phyloP scores from a whole-genome alignment of 2,797 vertebrate species.

The Sorex maritimensis region DNA sequence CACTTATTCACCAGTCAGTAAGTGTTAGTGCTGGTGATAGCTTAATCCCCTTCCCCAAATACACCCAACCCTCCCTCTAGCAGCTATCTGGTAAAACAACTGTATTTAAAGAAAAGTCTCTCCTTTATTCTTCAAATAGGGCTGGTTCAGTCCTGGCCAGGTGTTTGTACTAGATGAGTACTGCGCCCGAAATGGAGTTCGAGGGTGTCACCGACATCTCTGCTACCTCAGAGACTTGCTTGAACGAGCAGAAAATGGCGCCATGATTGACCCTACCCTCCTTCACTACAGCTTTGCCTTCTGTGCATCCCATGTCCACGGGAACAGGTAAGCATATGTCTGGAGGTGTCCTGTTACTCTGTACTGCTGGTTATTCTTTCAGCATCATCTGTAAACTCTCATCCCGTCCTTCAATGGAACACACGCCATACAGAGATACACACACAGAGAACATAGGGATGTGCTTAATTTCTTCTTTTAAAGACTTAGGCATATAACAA shows the following conservation, averaged over 20 bases:
- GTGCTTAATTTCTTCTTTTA: constrained; percentile 4
- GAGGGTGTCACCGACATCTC: constrained; percentile 98
- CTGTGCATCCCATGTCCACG: constrained; percentile 98
- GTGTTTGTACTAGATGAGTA: constrained; percentile 99
- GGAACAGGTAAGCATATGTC: constrained; percentile 95
- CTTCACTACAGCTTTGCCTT: constrained; percentile 99
- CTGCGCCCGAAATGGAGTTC: constrained; percentile 97
- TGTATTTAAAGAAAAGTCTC: constrained; percentile 90
- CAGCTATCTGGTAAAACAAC: constrained; percentile 81
- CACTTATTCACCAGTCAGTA: background rate
- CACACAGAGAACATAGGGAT: background rate
- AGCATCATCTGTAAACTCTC: background rate
- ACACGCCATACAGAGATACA: background rate
- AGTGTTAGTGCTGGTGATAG: background rate
- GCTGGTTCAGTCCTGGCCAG: constrained; percentile 99
- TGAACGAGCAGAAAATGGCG: constrained; percentile 97
- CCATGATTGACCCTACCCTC: constrained; percentile 99
- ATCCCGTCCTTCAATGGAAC: background rate
- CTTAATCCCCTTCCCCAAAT: background rate
- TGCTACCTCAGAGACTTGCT: constrained; percentile 98
- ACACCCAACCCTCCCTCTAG: constrained; percentile 80
- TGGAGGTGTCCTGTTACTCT: background rate
- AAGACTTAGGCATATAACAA: background rate
- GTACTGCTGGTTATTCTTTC: background rate
- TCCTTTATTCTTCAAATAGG: constrained; percentile 92